Conservation (phyloP, 2,888 invertebrate genomes). For the Actias luna region DNA sequence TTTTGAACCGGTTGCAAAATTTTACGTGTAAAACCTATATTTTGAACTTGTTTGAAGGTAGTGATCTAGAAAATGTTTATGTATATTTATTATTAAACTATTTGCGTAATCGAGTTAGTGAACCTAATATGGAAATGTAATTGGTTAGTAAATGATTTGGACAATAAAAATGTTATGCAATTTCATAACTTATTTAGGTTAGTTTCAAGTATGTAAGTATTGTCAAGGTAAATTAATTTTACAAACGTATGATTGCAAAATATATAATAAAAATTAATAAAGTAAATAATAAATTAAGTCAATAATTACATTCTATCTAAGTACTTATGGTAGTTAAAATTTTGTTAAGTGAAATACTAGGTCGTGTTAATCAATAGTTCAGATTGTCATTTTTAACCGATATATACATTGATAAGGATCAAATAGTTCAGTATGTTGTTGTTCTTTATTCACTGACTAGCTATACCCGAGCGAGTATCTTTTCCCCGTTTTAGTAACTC, state of each 20-base stretch:
- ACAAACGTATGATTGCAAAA: neutral
- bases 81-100: conserved; percentile 26
- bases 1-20: conserved; percentile 40
- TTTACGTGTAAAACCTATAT: conserved; percentile 35
- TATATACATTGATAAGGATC: too few species aligned
- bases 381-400: too few species aligned
- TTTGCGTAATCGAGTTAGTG: conserved; percentile 28
- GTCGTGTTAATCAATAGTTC: too few species aligned
- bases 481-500: too few species aligned
- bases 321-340: neutral
- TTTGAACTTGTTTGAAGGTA: conserved; percentile 24
- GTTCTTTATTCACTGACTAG: too few species aligned
- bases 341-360: neutral
- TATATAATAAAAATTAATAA: neutral
- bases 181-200: neutral
- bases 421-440: too few species aligned
- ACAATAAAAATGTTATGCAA: neutral
- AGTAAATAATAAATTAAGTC: neutral
- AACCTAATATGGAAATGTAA: conserved; percentile 13
- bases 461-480: too few species aligned
- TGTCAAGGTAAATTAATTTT: neutral
- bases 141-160: conserved; percentile 8
- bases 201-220: neutral
- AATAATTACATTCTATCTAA: neutral
- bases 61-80: conserved; percentile 19